phyloP scores from a whole-genome alignment of 2,888 invertebrate species.

The Pseudoips prasinana region DNA sequence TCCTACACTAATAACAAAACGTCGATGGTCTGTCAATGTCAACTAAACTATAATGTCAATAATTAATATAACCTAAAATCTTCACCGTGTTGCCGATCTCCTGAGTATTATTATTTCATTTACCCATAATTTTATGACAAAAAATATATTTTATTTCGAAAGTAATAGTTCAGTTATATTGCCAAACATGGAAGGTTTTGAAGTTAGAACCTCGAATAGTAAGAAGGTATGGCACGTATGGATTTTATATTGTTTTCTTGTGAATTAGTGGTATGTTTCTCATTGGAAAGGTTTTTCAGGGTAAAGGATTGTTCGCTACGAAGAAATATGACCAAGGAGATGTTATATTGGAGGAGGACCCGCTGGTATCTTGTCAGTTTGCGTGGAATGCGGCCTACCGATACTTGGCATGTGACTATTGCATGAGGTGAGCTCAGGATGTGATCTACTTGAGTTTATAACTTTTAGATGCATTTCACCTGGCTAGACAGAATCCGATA shows the following conservation, averaged over 20 bases:
- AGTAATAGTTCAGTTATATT: too few relatives aligned
- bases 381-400: constrained; percentile 95
- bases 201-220: constrained; percentile 60
- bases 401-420: constrained; percentile 95
- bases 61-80: constrained; percentile 13
- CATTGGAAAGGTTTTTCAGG: constrained; percentile 76
- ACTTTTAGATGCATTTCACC: background rate
- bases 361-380: constrained; percentile 94
- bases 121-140: too few relatives aligned
- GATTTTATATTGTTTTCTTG: background rate
- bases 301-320: constrained; percentile 91
- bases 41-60: too few relatives aligned
- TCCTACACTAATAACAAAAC: too few relatives aligned
- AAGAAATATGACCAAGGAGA: constrained; percentile 86
- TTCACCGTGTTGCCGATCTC: too few relatives aligned
- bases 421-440: constrained; percentile 86
- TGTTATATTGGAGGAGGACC: constrained; percentile 92
- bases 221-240: constrained; percentile 54
- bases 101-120: too few relatives aligned
- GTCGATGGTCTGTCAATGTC: too few relatives aligned
- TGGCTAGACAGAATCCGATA: too few relatives aligned
- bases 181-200: constrained; percentile 57
- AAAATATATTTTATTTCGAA: too few relatives aligned
- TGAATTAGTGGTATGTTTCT: background rate
- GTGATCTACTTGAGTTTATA: constrained; percentile 5